Base-by-base conservation (phyloP, 1,140 invertebrate genomes). In the Zaprionus inermis region DNA sequence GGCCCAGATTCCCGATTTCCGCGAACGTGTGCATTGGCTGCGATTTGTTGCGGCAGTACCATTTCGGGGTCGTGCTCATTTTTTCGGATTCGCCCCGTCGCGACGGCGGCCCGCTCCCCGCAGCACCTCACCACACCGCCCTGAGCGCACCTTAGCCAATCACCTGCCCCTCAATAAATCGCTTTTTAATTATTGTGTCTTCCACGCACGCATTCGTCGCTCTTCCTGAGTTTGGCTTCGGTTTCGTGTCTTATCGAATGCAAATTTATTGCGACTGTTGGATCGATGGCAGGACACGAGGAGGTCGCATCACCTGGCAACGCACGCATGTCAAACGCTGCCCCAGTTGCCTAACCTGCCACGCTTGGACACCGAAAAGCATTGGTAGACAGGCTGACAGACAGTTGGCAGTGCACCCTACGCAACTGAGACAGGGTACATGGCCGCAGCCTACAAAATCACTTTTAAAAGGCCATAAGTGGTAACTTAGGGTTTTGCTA, bases 41-140 rank as follows among this genome's bases (percentile, higher is more conserved):
- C 66, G 90, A 91, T 91, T 91, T 91, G 77, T 91, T 91, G 73
- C 90, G 90, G 86, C 90, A 91, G 85, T 91, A 91, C 90, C 90
- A 91, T 74, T 91, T 91, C 68, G 90, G 90, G 59, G 90, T 91
- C 28, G 81, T 91, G 72, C 90, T 90, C 90, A 91, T 91, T 83
- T 90, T 85, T 90, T 82, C 56, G 74, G 56, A 67, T 58, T 81
- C 67, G 51, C 63, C 60, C 66, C 77, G 38, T 67, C 64, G 55
- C 66, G 41, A 46, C 22, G 54, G 55, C 72, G 66, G 18, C 18
- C 5, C 24, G 12, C 30, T 3, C 24, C 38, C 16, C 65, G 34
- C 65, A 30, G 38, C 10, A 20, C 41, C 57, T n/a, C n/a, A 30
- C 18, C 57, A 44, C 38, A 61, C 60, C 49, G 59, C 56, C 51